Base-by-base conservation (phyloP, 2,113 vertebrate genomes). In the Psittacara wagleri region DNA sequence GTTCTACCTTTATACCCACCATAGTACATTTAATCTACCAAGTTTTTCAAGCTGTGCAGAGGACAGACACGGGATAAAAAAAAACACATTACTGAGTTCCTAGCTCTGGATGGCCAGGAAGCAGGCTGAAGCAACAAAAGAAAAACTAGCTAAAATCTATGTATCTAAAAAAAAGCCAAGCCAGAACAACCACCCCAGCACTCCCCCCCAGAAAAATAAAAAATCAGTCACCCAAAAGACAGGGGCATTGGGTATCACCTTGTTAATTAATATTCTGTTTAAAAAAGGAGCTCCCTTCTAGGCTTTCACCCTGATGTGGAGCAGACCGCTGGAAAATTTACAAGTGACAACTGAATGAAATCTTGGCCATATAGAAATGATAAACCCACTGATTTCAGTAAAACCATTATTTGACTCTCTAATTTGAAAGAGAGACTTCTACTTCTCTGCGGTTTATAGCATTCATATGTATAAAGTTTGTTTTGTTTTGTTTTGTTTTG, bases 11-110 rank as follows among this genome's bases (percentile, higher is more conserved):
- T 77, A n/a, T 12, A 77, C 9, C 5, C 8, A 49, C n/a, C 19
- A 29, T 1, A 70, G 7, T 23, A 10, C 7, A 57, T 81, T 77
- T 23, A 28, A 5, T 70, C 66, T n/a, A 62, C 19, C 0, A 0
- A 61, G 8, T 73, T 77, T 35, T 67, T 72, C 9, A 37, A 61
- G 8, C 3, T 63, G 25, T 51, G 27, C 39, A 48, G 29, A 39
- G 24, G 10, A 39, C 27, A 88, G 18, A 63, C 48, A 75, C 4
- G 51, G 29, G 9, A 12, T 49, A 69, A 73, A 33, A 33, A 59
- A 59, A 63, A 69, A 20, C 13, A 28, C 1, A 1, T 28, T 57
- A 31, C 29, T 61, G 51, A 76, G 24, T 55, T 55, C 54, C 54
- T 55, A 19, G 54, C 7, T 63, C 28, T 63, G 28, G 14, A 20